Percentiles rank a stretch among this genome's conserved stretches.
These are phyloP conservation scores for Cyclura pinguis DNA, from an alignment of 2,797 vertebrate genomes.

Conservation along the genomic window DNA sequence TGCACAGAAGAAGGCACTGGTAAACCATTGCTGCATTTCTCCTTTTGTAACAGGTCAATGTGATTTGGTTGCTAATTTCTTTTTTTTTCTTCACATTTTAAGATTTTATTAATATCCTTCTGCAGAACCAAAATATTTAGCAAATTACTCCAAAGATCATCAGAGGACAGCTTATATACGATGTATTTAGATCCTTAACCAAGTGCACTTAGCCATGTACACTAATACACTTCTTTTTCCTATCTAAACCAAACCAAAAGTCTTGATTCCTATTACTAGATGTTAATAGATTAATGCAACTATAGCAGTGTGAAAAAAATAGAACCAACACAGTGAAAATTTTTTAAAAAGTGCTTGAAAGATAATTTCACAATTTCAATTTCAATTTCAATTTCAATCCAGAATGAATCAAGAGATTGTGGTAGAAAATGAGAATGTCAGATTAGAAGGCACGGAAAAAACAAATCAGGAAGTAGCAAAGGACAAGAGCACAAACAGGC, in stretches of 20 bases:
- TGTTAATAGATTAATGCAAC: conserved; percentile 69
- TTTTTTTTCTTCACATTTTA: conserved; percentile 55
- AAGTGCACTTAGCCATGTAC: conserved; percentile 67
- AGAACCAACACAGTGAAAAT: conserved; percentile 70
- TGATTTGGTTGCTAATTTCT: no score
- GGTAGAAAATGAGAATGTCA: no score
- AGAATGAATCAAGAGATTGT: no score
- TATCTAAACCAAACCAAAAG: conserved; percentile 75
- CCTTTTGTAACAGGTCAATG: no score
- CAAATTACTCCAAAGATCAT: conserved; percentile 80
- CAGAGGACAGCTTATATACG: conserved; percentile 75
- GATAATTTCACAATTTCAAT: conserved; percentile 56
- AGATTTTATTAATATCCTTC: conserved; percentile 82
- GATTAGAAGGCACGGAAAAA: no score
- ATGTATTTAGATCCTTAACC: conserved; percentile 77
- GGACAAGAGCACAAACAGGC: no score
- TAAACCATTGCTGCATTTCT: no score
- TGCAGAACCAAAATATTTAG: conserved; percentile 85
- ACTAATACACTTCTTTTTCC: conserved; percentile 70
- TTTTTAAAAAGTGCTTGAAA: conserved; percentile 75
- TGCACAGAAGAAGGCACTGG: no score
- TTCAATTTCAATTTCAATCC: no score
- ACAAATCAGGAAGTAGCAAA: no score
- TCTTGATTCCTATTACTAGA: conserved; percentile 74
- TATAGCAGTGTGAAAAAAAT: conserved; percentile 63